A percentile compares a stretch with the other conserved stretches of the same genome.
These are phyloP conservation scores for Tachuris rubrigastra DNA, from an alignment of 2,113 vertebrate species.

Conservation along the genomic window DNA sequence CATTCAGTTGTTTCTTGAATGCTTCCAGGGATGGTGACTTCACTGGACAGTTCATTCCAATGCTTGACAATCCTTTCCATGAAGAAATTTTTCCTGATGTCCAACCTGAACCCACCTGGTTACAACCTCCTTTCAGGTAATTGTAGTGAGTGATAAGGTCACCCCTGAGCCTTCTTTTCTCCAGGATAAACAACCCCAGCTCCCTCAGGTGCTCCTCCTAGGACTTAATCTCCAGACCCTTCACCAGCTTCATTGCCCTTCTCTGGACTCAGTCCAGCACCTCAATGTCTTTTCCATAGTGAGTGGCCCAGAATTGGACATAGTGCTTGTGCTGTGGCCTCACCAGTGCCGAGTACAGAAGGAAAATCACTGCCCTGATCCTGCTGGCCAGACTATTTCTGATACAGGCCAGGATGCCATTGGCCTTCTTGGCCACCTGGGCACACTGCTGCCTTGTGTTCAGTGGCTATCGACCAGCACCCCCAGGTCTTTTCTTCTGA, in stretches of 20 bases:
- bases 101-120: not conserved
- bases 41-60: not conserved
- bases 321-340: not conserved
- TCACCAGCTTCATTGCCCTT: not conserved
- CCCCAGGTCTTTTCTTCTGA: too few relatives aligned
- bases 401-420: not conserved
- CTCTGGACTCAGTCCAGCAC: not conserved
- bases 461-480: not conserved
- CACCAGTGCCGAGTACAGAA: fast-evolving
- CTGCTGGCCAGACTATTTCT: not conserved
- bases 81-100: not conserved
- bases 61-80: not conserved
- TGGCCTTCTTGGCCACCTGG: not conserved
- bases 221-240: too few relatives aligned
- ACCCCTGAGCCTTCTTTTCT: not conserved
- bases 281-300: not conserved
- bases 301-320: not conserved
- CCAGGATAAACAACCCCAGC: not conserved
- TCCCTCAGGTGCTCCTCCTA: not conserved
- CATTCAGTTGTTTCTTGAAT: not conserved
- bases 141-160: too few relatives aligned
- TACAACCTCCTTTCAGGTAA: not conserved
- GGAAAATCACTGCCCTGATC: not conserved
- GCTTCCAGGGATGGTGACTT: not conserved
- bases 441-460: not conserved